phyloP scores from a whole-genome alignment of 2,113 vertebrate genomes.

The Sminthopsis crassicaudata region DNA sequence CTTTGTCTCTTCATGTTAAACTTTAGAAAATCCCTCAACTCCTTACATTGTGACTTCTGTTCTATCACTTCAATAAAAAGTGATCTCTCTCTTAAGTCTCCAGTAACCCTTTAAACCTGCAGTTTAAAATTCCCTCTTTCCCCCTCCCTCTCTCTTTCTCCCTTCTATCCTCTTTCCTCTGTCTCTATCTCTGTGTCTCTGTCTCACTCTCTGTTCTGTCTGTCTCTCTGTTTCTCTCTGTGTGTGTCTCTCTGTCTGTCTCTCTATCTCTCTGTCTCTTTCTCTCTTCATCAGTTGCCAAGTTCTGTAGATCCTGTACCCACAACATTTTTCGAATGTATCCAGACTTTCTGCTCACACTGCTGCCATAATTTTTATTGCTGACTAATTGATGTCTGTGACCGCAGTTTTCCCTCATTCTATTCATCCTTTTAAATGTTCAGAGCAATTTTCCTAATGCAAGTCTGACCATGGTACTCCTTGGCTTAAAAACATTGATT shows the following conservation, averaged over 20 bases:
- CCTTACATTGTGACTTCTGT: background rate
- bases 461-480: background rate
- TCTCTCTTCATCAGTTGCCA: background rate
- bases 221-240: background rate
- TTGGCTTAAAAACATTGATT: background rate
- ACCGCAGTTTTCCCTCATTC: background rate
- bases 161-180: no score
- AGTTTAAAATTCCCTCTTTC: background rate
- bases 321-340: background rate
- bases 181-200: no score
- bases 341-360: background rate
- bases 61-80: background rate
- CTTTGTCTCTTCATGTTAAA: background rate
- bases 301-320: background rate
- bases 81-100: background rate
- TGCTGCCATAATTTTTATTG: background rate
- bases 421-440: background rate
- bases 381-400: background rate
- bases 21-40: background rate
- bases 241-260: background rate
- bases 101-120: background rate
- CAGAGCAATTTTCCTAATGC: background rate
- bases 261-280: background rate
- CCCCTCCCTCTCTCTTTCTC: no score
- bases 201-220: background rate